Base-by-base conservation (phyloP, 2,113 vertebrate species). In the Syrrhaptes paradoxus region DNA sequence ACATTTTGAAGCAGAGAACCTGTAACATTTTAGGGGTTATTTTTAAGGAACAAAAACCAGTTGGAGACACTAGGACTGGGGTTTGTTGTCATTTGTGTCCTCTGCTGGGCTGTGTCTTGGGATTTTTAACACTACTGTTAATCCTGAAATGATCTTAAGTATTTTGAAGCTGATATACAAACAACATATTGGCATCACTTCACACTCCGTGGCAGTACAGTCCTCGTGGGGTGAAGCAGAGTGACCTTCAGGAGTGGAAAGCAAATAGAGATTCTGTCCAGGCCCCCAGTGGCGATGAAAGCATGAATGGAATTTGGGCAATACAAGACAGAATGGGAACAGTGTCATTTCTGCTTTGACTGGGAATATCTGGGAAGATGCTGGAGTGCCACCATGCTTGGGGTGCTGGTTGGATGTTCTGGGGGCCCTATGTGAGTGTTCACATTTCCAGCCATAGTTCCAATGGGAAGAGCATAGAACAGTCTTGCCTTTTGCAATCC, bases 361-460 rank as follows among this genome's bases (percentile, higher is more conserved):
- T 73, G 34, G 72, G 11, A 86, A 2, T 13, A 25, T 9, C 24
- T 17, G 62, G 32, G 71, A 71, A 67, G 43, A 48, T 45, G 28
- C 18, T 45, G 2, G 17, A 66, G 34, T 41, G 54, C 28, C 38
- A n/a, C 46, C 0, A 0, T 6, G 10, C n/a, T 31, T 2, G 2
- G 49, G 68, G 32, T 28, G 73, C 43, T 48, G 73, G 21, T 63
- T 68, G 1, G 3, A 9, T 70, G 14, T 34, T 29, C 41, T 18
- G 32, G 26, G 31, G 6, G 34, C 25, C 7, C 49, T 67, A 24
- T 82, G 38, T 24, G 28, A 54, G 10, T 4, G 5, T n/a, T 54
- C 61, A 31, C 21, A 18, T 26, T 36, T 61, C 41, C 28, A 28
- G 6, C 28, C 0, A 0, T 31, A 13, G 13, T 26, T 61, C 31